Percentiles rank a stretch among this genome's conserved stretches.
Conservation (phyloP, 1,140 invertebrate genomes). For the Drosophila athabasca region DNA sequence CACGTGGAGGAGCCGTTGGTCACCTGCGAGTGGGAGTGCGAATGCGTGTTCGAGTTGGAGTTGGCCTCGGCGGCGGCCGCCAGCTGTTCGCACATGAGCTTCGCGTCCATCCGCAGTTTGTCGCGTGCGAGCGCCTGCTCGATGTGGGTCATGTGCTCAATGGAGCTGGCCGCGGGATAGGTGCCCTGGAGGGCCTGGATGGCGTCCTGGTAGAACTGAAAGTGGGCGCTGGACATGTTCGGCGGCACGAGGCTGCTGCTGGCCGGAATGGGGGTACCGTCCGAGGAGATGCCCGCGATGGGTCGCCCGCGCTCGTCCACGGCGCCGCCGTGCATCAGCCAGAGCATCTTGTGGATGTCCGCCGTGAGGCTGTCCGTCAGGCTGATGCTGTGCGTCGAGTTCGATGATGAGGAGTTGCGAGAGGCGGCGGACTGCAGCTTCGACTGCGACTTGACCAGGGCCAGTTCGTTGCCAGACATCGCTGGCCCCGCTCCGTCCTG, state of each 20-base stretch:
- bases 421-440: constrained; percentile 44
- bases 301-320: constrained; percentile 73
- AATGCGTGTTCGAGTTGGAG: background rate
- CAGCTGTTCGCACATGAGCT: constrained; percentile 71
- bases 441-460: constrained; percentile 48
- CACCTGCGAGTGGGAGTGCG: constrained; percentile 8
- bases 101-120: constrained; percentile 62
- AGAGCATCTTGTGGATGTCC: constrained; percentile 81
- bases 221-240: constrained; percentile 76
- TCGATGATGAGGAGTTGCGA: constrained; percentile 73
- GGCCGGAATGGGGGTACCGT: constrained; percentile 60
- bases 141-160: constrained; percentile 66
- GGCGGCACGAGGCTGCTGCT: constrained; percentile 62
- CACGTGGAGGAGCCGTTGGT: constrained; percentile 2
- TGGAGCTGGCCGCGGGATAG: constrained; percentile 43
- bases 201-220: constrained; percentile 80
- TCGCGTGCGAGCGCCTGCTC: constrained; percentile 62
- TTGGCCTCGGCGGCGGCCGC: constrained; percentile 42
- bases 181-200: constrained; percentile 68
- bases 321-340: constrained; percentile 73
- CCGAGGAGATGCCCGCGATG: constrained; percentile 53
- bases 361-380: constrained; percentile 74
- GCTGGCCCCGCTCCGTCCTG: constrained; percentile 1
- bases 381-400: constrained; percentile 76
- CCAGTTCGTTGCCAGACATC: constrained; percentile 37